phyloP scores from a whole-genome alignment of 2,797 vertebrate genomes.

The Alcedo quadribrachys region DNA sequence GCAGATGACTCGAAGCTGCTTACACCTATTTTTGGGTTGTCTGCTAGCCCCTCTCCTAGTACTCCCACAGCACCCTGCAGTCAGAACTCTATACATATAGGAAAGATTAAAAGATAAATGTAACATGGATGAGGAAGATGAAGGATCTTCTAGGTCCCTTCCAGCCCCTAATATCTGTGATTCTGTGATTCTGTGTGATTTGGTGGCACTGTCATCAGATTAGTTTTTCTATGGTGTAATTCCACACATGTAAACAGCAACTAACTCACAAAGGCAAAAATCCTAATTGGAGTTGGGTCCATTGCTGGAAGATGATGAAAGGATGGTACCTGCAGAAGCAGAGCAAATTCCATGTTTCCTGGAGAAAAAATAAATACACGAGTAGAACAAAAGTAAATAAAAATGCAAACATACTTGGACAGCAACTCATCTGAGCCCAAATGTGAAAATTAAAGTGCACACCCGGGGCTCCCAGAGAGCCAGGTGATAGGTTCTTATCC shows the following conservation, averaged over 20 bases:
- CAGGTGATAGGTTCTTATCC: neutral
- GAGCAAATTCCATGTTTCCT: neutral
- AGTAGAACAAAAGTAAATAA: neutral
- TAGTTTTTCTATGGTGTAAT: neutral
- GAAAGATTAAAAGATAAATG: neutral
- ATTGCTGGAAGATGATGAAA: neutral
- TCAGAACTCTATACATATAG: neutral
- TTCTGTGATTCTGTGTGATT: too few relatives aligned
- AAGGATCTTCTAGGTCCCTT: too few relatives aligned
- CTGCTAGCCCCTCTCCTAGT: neutral
- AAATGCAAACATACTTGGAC: neutral
- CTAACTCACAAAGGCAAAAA: neutral
- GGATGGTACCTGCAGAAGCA: neutral
- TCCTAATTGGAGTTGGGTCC: neutral
- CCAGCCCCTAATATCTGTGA: too few relatives aligned
- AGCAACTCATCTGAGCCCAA: neutral
- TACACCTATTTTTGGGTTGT: neutral
- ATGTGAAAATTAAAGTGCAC: neutral
- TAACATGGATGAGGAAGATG: neutral
- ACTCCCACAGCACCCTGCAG: neutral
- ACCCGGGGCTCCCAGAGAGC: neutral
- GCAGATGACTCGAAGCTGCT: neutral
- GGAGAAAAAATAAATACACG: neutral
- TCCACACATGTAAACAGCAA: neutral
- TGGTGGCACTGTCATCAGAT: neutral